Base-by-base conservation (phyloP, 2,113 vertebrate genomes). In the Platichthys flesus region DNA sequence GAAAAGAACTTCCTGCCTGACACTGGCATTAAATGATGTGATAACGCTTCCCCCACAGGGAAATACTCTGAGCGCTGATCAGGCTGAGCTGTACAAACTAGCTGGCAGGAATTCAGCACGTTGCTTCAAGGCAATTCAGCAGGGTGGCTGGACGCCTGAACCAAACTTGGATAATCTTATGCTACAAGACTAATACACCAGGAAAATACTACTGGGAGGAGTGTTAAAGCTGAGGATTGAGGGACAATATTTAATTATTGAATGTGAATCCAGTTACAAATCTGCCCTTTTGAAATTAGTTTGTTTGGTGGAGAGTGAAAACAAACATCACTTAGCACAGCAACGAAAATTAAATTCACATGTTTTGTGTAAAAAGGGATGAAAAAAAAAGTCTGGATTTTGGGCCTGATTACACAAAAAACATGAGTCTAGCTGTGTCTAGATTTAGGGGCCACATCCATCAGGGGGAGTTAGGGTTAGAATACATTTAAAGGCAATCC, bases 21-120 rank as follows among this genome's bases (percentile, higher is more conserved):
- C 74, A 26, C 52, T 55, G 45, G 8, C 26, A 16, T 73, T 77
- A 79, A 82, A 78, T 67, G 65, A 82, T 67, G 77, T 57, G 57
- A 84, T 81, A 72, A 83, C 81, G 67, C 57, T 88, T 73, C 59
- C 78, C 71, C 55, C 21, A 45, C 0, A 15, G 64, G 68, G 78
- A 79, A 74, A 76, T 70, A 72, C 18, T 56, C 28, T 37, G 18
- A 75, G 57, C 63, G 69, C 40, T 86, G 12, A 66, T 67, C 65
- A 57, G 51, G 54, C 55, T 54, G 62, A 77, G 67, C 78, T 71
- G 42, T 72, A 75, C 26, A 49, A 85, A 84, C 21, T 71, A 67
- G 74, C 78, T 76, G 71, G 75, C 71, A 72, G 66, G 52, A 59
- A 67, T 58, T 83, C 71, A 62, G 35, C 14, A 40, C 54, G 65